A percentile compares a stretch with the other conserved stretches of the same genome.
These are phyloP conservation scores for Drosophila percnosoma DNA, from an alignment of 2,888 invertebrate genomes.

Conservation along the genomic window DNA sequence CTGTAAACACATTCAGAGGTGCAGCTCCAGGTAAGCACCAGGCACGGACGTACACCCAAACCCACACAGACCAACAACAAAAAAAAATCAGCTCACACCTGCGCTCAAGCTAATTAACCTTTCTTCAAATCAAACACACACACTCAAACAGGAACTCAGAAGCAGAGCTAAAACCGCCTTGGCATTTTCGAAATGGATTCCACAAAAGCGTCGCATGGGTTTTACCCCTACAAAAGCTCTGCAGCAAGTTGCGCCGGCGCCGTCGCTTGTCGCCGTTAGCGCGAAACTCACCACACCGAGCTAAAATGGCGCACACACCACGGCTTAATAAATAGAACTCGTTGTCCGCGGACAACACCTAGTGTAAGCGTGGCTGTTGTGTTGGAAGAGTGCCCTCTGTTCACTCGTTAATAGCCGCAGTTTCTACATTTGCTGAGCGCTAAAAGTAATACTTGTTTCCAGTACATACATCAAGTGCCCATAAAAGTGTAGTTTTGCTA, in stretches of 20 bases:
- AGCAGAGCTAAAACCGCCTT: conserved; percentile 47
- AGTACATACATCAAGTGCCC: conserved; percentile 28
- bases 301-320: conserved; percentile 66
- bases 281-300: conserved; percentile 78
- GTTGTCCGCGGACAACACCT: conserved; percentile 85
- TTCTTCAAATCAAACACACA: conserved; percentile 57
- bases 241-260: conserved; percentile 46
- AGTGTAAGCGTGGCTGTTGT: conserved; percentile 85
- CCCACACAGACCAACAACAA: conserved; percentile 12
- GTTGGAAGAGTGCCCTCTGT: conserved; percentile 82
- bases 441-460: conserved; percentile 45
- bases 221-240: conserved; percentile 66
- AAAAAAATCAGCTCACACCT: conserved; percentile 49
- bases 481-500: conserved; percentile 52
- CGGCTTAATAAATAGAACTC: conserved; percentile 86
- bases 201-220: conserved; percentile 42
- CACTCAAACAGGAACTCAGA: conserved; percentile 8
- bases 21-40: conserved; percentile 50
- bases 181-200: conserved; percentile 67
- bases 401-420: conserved; percentile 66
- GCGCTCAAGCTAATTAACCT: conserved; percentile 70
- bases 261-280: conserved; percentile 25
- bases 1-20: conserved; percentile 34
- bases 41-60: conserved; percentile 7
- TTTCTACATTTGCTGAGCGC: conserved; percentile 60